These are phyloP conservation scores for Phalacrocorax brasilianus DNA, from an alignment of 2,113 vertebrate genomes.

Conservation along the genomic window DNA sequence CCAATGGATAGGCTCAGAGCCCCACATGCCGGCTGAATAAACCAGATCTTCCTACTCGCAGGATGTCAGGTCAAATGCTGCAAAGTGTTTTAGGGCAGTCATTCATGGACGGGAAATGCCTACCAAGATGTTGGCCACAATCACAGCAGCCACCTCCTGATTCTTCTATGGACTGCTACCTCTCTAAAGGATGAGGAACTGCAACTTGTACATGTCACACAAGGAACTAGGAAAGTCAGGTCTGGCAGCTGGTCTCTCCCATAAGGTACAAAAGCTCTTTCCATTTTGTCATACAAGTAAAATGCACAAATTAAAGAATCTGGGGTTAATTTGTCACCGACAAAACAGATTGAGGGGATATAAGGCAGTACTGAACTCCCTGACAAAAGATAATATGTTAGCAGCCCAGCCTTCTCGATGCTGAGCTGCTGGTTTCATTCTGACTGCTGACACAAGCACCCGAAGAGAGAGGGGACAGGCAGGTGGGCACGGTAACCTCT, in stretches of 20 bases:
- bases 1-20: not conserved
- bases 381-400: not conserved
- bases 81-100: not conserved
- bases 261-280: not conserved
- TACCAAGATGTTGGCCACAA: not conserved
- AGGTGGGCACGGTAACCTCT: not conserved
- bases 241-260: not conserved
- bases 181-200: not conserved
- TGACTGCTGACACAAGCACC: not conserved
- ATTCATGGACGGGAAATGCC: not conserved
- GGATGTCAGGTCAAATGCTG: not conserved
- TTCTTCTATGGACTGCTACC: not conserved
- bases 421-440: not conserved
- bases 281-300: not conserved
- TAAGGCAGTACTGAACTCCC: not conserved
- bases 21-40: not conserved
- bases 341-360: not conserved
- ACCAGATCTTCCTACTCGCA: not conserved
- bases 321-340: not conserved
- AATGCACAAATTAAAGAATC: not conserved
- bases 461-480: not conserved
- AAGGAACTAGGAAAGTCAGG: not conserved
- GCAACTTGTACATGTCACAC: not conserved
- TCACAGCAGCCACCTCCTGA: not conserved
- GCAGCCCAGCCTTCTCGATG: not conserved